Conservation (phyloP, 2,888 invertebrate genomes). For the Tyria jacobaeae region DNA sequence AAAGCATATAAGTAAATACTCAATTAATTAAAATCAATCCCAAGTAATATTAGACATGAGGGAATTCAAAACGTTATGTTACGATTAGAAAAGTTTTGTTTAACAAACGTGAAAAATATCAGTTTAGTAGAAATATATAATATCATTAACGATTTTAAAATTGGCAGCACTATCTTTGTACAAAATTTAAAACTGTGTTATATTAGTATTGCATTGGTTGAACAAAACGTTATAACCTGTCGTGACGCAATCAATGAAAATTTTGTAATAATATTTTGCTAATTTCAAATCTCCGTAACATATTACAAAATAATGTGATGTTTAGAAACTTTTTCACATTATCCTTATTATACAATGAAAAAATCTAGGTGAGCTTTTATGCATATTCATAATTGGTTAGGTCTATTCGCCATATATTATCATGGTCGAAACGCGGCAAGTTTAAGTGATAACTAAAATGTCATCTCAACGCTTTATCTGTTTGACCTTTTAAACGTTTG, state of each 20-base stretch:
- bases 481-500: constrained; percentile 44
- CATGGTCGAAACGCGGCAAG: constrained; percentile 15
- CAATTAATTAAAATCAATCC: neutral
- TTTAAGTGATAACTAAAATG: constrained; percentile 38
- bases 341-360: constrained; percentile 5
- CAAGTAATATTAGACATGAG: neutral
- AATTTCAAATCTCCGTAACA: neutral
- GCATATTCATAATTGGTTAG: constrained; percentile 31
- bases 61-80: neutral
- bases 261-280: neutral
- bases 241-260: neutral
- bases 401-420: constrained; percentile 21
- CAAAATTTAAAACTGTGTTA: neutral
- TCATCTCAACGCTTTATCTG: constrained; percentile 30
- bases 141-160: neutral
- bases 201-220: neutral
- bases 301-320: constrained; percentile 3
- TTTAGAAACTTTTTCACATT: neutral
- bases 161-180: neutral
- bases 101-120: no score
- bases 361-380: constrained; percentile 1
- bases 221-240: neutral
- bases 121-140: no score
- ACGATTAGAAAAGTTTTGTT: no score
- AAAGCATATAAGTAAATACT: neutral